These are phyloP conservation scores for Caenorhabditis panamensis DNA, from an alignment of 2,888 invertebrate species.

Conservation along the genomic window DNA sequence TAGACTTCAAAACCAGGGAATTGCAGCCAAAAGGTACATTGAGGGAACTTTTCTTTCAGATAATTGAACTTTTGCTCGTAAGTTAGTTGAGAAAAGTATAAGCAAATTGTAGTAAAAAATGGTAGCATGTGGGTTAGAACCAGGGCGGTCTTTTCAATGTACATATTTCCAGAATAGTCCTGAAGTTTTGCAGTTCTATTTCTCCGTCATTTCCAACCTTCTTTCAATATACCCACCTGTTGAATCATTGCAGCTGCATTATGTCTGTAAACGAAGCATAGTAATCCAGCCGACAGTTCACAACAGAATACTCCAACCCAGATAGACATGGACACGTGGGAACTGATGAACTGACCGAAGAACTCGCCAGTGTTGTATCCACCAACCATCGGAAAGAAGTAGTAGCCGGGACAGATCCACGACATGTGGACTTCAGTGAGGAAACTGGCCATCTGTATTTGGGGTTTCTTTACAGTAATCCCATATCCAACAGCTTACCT, in stretches of 20 bases:
- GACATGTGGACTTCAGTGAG: slow-evolving; percentile 46
- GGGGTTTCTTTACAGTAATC: too few species aligned
- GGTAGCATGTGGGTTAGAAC: too few species aligned
- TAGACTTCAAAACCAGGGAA: slow-evolving; percentile 38
- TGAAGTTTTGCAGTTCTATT: too few species aligned
- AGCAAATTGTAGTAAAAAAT: background rate
- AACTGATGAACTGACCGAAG: slow-evolving; percentile 27
- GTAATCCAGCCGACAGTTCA: slow-evolving; percentile 25
- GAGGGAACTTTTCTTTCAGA: slow-evolving; percentile 41
- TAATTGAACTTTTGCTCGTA: background rate
- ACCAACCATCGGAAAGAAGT: slow-evolving; percentile 53
- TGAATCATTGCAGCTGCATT: slow-evolving; percentile 22
- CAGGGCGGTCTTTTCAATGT: too few species aligned
- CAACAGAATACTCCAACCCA: slow-evolving; percentile 34
- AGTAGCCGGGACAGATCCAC: slow-evolving; percentile 45
- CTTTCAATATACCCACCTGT: slow-evolving; percentile 17
- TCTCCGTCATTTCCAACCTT: too few species aligned
- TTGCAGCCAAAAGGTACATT: slow-evolving; percentile 25
- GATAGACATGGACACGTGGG: slow-evolving; percentile 23
- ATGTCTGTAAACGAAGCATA: slow-evolving; percentile 42
- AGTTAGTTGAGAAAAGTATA: background rate
- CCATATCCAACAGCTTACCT: slow-evolving; percentile 3
- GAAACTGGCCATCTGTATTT: slow-evolving; percentile 18
- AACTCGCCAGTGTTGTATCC: slow-evolving; percentile 43
- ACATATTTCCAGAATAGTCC: too few species aligned